Evolutionary conservation across 2,797 vertebrate species (phyloP).

Genomic region (Dicrostonyx torquatus): DNA sequence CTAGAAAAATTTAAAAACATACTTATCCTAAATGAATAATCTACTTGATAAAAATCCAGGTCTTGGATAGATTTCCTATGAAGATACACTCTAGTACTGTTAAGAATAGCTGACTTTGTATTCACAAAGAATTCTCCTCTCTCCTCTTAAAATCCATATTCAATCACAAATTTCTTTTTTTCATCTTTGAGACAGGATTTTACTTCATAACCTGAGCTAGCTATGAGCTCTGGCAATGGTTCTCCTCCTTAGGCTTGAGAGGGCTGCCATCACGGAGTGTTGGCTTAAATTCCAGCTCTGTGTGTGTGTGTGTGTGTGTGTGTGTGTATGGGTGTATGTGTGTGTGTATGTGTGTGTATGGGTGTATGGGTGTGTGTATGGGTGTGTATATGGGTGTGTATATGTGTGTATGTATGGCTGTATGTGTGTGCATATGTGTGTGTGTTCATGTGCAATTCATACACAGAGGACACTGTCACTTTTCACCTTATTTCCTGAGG

Average conservation of each 20-base stretch:
- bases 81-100: not conserved
- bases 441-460: not conserved
- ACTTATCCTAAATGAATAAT: not conserved
- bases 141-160: not conserved
- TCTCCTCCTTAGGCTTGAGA: not conserved
- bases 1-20: not conserved
- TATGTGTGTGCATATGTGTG: too few relatives aligned
- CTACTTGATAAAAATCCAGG: not conserved
- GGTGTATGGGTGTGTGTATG: not conserved
- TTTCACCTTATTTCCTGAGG: not conserved
- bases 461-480: too few relatives aligned
- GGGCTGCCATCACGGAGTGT: not conserved
- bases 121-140: not conserved
- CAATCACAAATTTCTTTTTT: not conserved
- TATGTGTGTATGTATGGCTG: not conserved
- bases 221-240: too few relatives aligned
- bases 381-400: not conserved
- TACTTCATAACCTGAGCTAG: not conserved
- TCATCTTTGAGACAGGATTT: not conserved
- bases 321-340: not conserved
- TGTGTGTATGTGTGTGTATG: rapidly evolving
- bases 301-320: not conserved
- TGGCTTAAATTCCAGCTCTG: not conserved
- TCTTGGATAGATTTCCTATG: not conserved
- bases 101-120: not conserved